Base-by-base conservation (phyloP, 2,113 vertebrate genomes). In the Gavialis gangeticus region DNA sequence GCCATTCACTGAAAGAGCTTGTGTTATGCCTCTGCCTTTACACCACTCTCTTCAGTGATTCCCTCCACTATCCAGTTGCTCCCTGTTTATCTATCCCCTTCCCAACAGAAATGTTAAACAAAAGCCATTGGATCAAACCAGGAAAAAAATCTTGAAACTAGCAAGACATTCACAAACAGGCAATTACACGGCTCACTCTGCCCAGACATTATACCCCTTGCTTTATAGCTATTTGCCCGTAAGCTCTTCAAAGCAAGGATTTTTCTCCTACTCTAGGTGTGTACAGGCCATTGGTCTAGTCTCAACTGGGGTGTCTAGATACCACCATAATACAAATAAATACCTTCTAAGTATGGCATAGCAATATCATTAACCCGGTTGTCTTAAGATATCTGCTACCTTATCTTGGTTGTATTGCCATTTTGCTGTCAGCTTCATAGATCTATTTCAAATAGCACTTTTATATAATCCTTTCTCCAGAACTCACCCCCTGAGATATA, bases 401-500 rank as follows among this genome's bases (percentile, higher is more conserved):
- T 85, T 77, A 27, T 18, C 58, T 87, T 77, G 12, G 1, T 3
- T 18, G 11, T 0, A 0, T 58, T 85, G 55, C 57, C 10, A 90
- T 11, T 73, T 55, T 0, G 2, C 8, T 62, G n/a, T 27, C 34
- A 89, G 18, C 14, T 16, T 16, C 28, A 18, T n/a, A 75, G 28
- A 30, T 25, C 28, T 28, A 5, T 22, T 27, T 30, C 24, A 89
- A 12, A 10, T 79, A 54, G 0, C 0, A n/a, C 22, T 89, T 57
- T 56, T 25, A 7, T 37, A 19, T 66, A 85, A 75, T 9, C 6
- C 46, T 25, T 12, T 5, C 28, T 10, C 22, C 58, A 54, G n/a
- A 63, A 58, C 0, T 0, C 14, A 16, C 10, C 64, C 14, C 6
- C 10, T 69, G 18, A 5, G 57, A 66, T n/a, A 59, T 3, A 0